Evolutionary conservation across 2,113 vertebrate species (phyloP), one percentile per base, ranked within the genome.

Genomic region (Origma solitaria): DNA sequence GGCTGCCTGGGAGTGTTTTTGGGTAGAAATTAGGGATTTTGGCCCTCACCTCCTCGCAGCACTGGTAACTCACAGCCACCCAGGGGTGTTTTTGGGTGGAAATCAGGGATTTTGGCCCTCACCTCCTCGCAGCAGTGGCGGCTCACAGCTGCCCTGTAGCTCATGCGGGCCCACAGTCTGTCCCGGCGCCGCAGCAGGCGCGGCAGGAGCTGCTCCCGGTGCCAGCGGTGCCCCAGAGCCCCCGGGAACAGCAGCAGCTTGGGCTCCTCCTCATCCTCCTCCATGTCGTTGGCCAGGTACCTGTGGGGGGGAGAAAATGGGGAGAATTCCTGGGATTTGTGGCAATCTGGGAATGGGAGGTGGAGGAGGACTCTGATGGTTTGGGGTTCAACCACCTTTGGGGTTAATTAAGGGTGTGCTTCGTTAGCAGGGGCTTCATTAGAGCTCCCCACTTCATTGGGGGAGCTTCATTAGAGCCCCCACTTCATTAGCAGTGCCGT

Each of bases 211-310:
- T 35, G 40, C 40, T 33, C 40, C 30, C 62, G 77, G 10, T 68
- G 79, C 97, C 97, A 97, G 6, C 77, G 57, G 7, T 71, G 64
- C 1, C 97, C 97, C 21, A 97, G 85, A 0, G 97, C 97, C 98
- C 97, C 97, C 3, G 94, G 96, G 3, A 98, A 96, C 71, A 98
- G 72, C 93, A 90, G 25, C 93, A 97, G 30, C 47, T 98, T 98
- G 58, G 93, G 92, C 15, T 98, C 96, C 77, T 98, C 97, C 24
- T 91, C 70, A 10, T 98, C 97, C 64, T 98, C 98, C 61, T 97
- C 97, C 97, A 97, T 97, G 83, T 98, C 98, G 19, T 95, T 98
- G 3, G 97, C 97, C 54, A 98, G 92, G 92, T 97, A 98, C 72
- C 97, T 98, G 71, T 0, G 38, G 38, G 5, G 21, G 15, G 14